A percentile compares a stretch with the other conserved stretches of the same genome.
phyloP scores from a whole-genome alignment of 2,113 vertebrate species.

The Pungitius pungitius region DNA sequence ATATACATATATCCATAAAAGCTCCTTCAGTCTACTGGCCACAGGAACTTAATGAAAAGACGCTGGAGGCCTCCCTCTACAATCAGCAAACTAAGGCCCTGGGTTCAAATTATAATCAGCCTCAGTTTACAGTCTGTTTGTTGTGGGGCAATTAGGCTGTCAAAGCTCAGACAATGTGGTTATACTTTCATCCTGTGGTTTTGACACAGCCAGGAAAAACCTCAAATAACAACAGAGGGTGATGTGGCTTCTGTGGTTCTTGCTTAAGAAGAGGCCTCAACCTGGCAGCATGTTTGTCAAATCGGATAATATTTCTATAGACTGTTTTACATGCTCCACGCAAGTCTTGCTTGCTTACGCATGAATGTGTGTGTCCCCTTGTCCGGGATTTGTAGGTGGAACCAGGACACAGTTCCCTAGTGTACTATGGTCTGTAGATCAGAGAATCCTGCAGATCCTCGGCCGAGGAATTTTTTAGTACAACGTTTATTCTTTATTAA shows the following conservation, averaged over 20 bases:
- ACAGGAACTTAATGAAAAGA: conserved; percentile 68
- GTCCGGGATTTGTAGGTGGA: no score
- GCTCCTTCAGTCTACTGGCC: conserved; percentile 47
- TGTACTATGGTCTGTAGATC: no score
- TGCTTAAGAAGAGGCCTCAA: conserved; percentile 69
- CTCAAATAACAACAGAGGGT: conserved; percentile 69
- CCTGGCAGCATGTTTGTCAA: conserved; percentile 74
- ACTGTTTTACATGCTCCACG: background rate
- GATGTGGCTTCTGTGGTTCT: conserved; percentile 71
- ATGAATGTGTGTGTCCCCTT: no score
- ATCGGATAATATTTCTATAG: conserved; percentile 59
- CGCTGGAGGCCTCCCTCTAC: conserved; percentile 54
- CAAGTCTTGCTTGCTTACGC: no score
- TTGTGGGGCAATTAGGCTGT: conserved; percentile 74
- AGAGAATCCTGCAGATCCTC: no score
- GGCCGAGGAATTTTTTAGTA: no score
- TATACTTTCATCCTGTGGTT: conserved; percentile 74
- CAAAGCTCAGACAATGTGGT: conserved; percentile 76
- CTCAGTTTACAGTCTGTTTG: conserved; percentile 79
- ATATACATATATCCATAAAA: conserved; percentile 67
- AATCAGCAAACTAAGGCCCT: conserved; percentile 67
- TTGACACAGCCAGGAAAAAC: conserved; percentile 70
- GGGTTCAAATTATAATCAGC: conserved; percentile 80
- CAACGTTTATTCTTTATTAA: no score
- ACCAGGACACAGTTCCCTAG: no score